Evolutionary conservation across 1,140 invertebrate species (phyloP), one percentile per base, ranked within the genome.

Genomic region (Meloidogyne floridensis): DNA sequence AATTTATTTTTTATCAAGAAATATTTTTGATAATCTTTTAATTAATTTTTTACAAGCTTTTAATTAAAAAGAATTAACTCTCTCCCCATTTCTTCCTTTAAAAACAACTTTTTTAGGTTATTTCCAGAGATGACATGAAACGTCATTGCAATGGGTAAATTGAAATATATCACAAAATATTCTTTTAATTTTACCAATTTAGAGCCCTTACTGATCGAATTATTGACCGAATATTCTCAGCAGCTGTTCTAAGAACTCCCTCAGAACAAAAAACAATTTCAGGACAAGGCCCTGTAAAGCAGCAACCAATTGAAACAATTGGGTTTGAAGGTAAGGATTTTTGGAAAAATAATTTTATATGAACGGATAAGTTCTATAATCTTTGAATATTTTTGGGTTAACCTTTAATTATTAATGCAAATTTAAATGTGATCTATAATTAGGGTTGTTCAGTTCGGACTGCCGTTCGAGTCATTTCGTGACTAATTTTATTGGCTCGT

Each of bases 181-280:
- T n/a, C 11, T 20, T 78, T 56, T 9, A 15, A 13, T 42, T 42
- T 59, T 18, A n/a, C n/a, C 13, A 71, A 79, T 77, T 77, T 11
- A 79, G 77, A 90, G 95, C 96, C 96, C 91, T 99, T 72, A 98
- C 96, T 13, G 94, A 94, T 56, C 93, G 95, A 69, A 95, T 99
- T 91, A 97, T 99, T 82, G 96, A 98, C 84, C 93, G 97, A 81
- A 98, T 99, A 91, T 97, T 99, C 90, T 96, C 95, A 54, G 96
- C 97, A 53, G 96, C 96, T 83, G 96, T 99, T 10, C 97, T 95
- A 0, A 93, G 91, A 88, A 92, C 80, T 80, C 80, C 83, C 72
- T 20, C 82, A 86, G 87, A 80, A 85, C 59, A 89, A 59, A n/a
- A 73, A 83, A 71, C 81, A n/a, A 51, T 71, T 47, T 42, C 72